phyloP scores from a whole-genome alignment of 92 coral and sea anemone genomes.

The Siderastrea siderea region DNA sequence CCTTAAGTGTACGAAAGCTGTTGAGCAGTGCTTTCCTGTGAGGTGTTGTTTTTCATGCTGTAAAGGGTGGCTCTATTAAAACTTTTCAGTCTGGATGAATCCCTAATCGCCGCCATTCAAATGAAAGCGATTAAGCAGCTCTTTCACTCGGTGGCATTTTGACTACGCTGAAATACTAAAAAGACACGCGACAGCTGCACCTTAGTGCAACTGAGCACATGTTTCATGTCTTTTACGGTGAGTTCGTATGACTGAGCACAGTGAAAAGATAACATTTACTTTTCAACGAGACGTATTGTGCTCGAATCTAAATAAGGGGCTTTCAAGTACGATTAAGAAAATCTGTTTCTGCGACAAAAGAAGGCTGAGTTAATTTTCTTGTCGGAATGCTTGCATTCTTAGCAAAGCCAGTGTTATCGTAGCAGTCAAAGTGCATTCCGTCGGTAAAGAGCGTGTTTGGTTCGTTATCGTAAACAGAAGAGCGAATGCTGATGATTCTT shows the following conservation, averaged over 20 bases:
- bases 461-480: conserved; percentile 18
- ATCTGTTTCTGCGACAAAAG: conserved; percentile 32
- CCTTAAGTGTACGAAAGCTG: no score
- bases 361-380: conserved; percentile 1
- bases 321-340: conserved; percentile 27
- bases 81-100: no score
- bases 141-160: no score
- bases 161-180: background rate
- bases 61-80: no score
- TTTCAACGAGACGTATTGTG: conserved; percentile 33
- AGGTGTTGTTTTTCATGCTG: no score
- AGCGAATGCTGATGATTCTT: background rate
- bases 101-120: background rate
- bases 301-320: conserved; percentile 1
- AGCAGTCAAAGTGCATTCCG: background rate
- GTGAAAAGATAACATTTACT: conserved; percentile 37
- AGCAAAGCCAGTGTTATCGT: conserved; percentile 1
- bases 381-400: conserved; percentile 7
- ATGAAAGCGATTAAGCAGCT: background rate
- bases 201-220: background rate
- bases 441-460: background rate
- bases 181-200: conserved; percentile 24
- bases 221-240: conserved; percentile 38
- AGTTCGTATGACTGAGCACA: conserved; percentile 1
- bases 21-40: no score